Conservation (phyloP, 1,140 invertebrate genomes). For the Olivierus martensii region DNA sequence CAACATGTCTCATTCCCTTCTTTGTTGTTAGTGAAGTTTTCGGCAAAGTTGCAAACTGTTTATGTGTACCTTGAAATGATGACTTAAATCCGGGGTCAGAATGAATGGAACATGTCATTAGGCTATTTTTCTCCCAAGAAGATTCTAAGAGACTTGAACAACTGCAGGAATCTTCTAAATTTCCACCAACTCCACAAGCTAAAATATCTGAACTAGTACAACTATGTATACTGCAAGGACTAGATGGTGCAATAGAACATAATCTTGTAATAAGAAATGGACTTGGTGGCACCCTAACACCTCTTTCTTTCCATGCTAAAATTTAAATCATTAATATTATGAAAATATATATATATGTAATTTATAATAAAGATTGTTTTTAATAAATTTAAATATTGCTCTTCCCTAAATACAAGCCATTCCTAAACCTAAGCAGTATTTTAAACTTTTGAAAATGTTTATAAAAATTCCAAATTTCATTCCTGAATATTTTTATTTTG, state of each 20-base stretch:
- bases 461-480: too few relatives aligned
- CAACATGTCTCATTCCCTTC: not conserved
- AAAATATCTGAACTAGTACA: constrained; percentile 8
- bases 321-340: not conserved
- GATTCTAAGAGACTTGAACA: not conserved
- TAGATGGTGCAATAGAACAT: constrained; percentile 2
- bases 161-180: not conserved
- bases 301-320: constrained; percentile 12
- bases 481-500: too few relatives aligned
- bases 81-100: constrained; percentile 5
- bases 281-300: constrained; percentile 8
- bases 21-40: constrained; percentile 1
- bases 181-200: not conserved
- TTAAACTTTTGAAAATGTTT: too few relatives aligned
- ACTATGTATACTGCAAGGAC: constrained; percentile 13
- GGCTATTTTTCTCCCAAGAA: constrained; percentile 1
- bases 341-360: not conserved
- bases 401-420: too few relatives aligned
- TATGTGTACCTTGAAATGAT: constrained; percentile 5
- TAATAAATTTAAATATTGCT: not conserved
- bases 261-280: constrained; percentile 4
- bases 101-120: constrained; percentile 2
- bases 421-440: too few relatives aligned
- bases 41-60: constrained; percentile 16
- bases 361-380: not conserved